Percentiles rank a stretch among this genome's conserved stretches.
Evolutionary conservation across 2,888 invertebrate genomes (phyloP).

Genomic region (Agrypnus murinus): DNA sequence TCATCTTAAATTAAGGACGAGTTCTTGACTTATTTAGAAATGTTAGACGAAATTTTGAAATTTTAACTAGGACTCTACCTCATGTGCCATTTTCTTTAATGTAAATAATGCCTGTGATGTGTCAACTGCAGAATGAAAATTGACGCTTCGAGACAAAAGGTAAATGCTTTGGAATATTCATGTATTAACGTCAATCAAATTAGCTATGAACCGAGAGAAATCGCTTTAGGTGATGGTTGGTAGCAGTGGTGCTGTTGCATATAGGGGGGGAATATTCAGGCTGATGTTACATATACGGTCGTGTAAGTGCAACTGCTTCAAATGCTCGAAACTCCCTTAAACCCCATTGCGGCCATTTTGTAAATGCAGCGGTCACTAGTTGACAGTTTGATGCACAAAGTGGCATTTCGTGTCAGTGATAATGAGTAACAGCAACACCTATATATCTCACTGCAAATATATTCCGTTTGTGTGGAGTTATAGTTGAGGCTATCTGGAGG

Average conservation of each 20-base stretch:
- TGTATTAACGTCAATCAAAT: constrained; percentile 5
- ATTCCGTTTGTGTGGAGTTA: too few relatives aligned
- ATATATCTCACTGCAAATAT: constrained; percentile 9
- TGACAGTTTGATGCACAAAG: constrained; percentile 47
- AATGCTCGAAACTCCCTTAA: not conserved
- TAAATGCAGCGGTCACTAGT: constrained; percentile 36
- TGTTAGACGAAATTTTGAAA: not conserved
- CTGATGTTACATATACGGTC: constrained; percentile 7
- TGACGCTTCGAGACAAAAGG: not conserved
- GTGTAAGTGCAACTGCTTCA: constrained; percentile 23
- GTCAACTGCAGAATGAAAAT: not conserved
- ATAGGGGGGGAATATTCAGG: not conserved
- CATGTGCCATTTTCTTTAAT: not conserved
- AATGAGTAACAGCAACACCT: constrained; percentile 24
- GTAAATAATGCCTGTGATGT: not conserved
- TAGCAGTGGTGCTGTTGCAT: not conserved
- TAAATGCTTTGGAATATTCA: constrained; percentile 1
- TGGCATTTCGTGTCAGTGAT: constrained; percentile 39
- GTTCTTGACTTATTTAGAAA: not conserved
- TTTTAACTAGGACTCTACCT: not conserved
- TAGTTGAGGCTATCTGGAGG: too few relatives aligned
- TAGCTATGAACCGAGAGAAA: not conserved
- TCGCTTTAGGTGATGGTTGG: not conserved
- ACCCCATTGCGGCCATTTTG: constrained; percentile 29
- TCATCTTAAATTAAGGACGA: not conserved